Evolutionary conservation across 1,140 invertebrate species (phyloP).

Genomic region (Scaptomyza montana): DNA sequence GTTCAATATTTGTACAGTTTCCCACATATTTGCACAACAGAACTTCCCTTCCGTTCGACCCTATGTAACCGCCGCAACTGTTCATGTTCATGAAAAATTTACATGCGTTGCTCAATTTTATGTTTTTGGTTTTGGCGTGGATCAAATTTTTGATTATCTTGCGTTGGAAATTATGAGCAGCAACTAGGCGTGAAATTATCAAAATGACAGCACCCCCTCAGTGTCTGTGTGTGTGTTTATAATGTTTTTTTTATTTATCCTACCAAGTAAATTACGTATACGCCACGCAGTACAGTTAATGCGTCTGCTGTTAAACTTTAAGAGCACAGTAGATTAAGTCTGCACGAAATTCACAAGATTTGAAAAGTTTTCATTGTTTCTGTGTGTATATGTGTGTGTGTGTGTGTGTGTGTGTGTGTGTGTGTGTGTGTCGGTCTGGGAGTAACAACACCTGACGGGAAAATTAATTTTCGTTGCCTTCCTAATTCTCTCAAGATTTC

Average conservation of each 20-base stretch:
- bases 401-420: background rate
- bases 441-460: constrained; percentile 5
- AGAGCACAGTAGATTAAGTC: background rate
- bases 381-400: background rate
- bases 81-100: constrained; percentile 63
- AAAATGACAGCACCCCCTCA: constrained; percentile 43
- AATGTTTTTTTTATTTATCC: constrained; percentile 61
- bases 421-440: background rate
- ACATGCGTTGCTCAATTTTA: constrained; percentile 43
- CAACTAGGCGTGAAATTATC: constrained; percentile 74
- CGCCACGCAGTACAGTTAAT: constrained; percentile 28
- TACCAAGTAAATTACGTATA: constrained; percentile 63
- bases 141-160: constrained; percentile 36
- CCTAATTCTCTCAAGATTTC: constrained; percentile 25
- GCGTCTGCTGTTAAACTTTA: constrained; percentile 9
- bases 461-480: constrained; percentile 16
- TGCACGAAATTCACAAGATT: background rate
- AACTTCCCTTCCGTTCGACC: constrained; percentile 31
- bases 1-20: constrained; percentile 79
- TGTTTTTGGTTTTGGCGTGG: constrained; percentile 24
- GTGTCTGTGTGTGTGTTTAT: constrained; percentile 17
- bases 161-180: constrained; percentile 47
- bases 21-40: constrained; percentile 70
- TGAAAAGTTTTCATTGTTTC: background rate
- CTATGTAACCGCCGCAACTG: constrained; percentile 4